Conservation (phyloP, 2,113 vertebrate species). For the Neofelis nebulosa region DNA sequence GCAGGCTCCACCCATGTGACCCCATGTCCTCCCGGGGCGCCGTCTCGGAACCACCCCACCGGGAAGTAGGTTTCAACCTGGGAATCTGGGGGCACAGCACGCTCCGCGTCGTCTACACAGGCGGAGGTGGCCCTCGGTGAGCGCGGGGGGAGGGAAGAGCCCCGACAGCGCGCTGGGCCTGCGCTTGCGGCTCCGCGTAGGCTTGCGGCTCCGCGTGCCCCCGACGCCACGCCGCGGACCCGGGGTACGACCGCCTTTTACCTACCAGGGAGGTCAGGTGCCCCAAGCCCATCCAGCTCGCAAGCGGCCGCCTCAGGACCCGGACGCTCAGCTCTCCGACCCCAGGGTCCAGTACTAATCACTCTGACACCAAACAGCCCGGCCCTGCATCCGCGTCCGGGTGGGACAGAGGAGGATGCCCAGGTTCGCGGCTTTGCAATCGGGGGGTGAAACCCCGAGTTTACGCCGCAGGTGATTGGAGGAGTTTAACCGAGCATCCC, state of each 20-base stretch:
- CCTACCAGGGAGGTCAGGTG: neutral
- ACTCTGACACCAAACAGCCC: neutral
- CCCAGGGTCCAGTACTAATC: neutral
- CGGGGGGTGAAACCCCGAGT: rapidly evolving
- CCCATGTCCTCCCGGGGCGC: neutral
- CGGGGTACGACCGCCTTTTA: neutral
- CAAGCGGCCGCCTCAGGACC: neutral
- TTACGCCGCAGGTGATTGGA: neutral
- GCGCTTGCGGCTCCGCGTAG: neutral
- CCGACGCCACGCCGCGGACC: too few relatives aligned
- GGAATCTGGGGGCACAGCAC: neutral
- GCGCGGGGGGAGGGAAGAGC: neutral
- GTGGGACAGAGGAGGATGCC: neutral
- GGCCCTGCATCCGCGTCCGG: too few relatives aligned
- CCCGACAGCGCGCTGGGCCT: neutral
- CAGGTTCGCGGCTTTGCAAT: too few relatives aligned
- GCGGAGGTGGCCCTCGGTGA: rapidly evolving
- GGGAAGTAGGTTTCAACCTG: neutral
- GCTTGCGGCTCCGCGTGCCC: neutral
- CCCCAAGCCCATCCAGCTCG: neutral
- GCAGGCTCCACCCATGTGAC: neutral
- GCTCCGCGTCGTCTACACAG: neutral
- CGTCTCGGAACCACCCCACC: too few relatives aligned
- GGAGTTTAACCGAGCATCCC: neutral
- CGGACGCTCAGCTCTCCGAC: neutral